A percentile compares a stretch with the other conserved stretches of the same genome.
phyloP scores from a whole-genome alignment of 2,888 invertebrate genomes.

The Cacoxenus indagator region DNA sequence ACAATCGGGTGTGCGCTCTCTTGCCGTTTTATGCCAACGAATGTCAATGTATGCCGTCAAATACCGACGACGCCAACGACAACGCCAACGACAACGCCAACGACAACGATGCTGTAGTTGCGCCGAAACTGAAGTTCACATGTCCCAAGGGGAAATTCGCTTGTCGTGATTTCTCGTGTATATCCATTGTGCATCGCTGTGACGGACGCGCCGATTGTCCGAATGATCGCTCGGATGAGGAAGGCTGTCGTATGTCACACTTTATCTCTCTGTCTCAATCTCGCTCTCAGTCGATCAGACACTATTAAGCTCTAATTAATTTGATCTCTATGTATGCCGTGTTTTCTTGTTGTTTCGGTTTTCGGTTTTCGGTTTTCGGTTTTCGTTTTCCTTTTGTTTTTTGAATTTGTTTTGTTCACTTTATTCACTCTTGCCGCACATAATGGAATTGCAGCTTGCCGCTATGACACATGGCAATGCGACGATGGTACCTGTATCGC shows the following conservation, averaged over 20 bases:
- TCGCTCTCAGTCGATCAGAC: not conserved
- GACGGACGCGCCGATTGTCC: slow-evolving; percentile 82
- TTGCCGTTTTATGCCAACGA: too few species aligned
- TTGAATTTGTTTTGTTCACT: not conserved
- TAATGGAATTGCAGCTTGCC: slow-evolving; percentile 74
- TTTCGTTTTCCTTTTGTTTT: slow-evolving; percentile 11
- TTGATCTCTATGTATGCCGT: slow-evolving; percentile 6
- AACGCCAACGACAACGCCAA: not conserved
- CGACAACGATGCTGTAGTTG: slow-evolving; percentile 45
- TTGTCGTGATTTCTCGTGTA: slow-evolving; percentile 82
- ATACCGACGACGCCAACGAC: too few species aligned
- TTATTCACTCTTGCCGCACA: slow-evolving; percentile 33
- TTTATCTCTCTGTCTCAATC: slow-evolving; percentile 17
- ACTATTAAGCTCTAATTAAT: slow-evolving; percentile 13
- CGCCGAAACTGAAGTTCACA: slow-evolving; percentile 64
- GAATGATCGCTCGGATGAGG: slow-evolving; percentile 76
- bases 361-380: too few species aligned
- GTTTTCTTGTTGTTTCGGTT: not conserved
- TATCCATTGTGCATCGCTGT: slow-evolving; percentile 79
- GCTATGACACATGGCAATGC: slow-evolving; percentile 80
- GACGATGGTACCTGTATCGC: slow-evolving; percentile 79
- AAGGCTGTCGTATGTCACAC: slow-evolving; percentile 75
- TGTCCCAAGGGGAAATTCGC: slow-evolving; percentile 76
- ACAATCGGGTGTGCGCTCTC: too few species aligned
- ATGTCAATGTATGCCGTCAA: too few species aligned